Conservation (phyloP, 92 coral and sea anemone genomes). For the Phenganax stokvisi region DNA sequence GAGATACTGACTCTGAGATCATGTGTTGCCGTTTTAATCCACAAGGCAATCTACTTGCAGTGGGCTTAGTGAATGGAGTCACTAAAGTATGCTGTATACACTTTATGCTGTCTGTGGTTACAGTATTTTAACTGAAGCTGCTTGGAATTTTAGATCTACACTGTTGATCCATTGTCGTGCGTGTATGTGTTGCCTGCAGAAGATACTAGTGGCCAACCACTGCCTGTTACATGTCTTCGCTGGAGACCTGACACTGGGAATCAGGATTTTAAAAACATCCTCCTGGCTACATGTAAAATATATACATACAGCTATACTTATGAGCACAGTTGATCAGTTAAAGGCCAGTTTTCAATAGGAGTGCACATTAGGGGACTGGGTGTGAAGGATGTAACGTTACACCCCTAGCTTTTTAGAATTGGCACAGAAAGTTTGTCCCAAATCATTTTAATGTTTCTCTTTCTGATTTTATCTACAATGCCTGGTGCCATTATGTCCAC, state of each 20-base stretch:
- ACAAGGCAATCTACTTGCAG: constrained; percentile 80
- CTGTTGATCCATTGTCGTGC: constrained; percentile 72
- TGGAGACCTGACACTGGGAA: constrained; percentile 66
- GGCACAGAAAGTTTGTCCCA: too few relatives aligned
- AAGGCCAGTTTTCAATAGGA: background rate
- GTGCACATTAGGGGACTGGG: too few relatives aligned
- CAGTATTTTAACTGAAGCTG: background rate
- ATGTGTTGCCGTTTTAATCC: constrained; percentile 97
- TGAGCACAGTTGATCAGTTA: background rate
- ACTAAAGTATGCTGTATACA: constrained; percentile 56
- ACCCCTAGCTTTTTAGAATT: background rate
- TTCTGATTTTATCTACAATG: too few relatives aligned
- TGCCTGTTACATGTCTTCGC: constrained; percentile 93
- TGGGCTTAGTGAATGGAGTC: constrained; percentile 80
- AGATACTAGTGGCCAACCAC: constrained; percentile 68
- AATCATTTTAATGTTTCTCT: too few relatives aligned
- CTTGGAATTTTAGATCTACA: constrained; percentile 54
- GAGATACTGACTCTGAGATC: constrained; percentile 84
- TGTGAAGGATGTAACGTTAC: too few relatives aligned
- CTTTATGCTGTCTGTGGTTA: background rate
- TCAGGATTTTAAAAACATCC: constrained; percentile 65
- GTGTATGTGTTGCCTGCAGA: constrained; percentile 83
- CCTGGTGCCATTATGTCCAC: too few relatives aligned
- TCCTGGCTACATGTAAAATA: constrained; percentile 77
- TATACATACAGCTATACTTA: background rate